phyloP scores from a whole-genome alignment of 2,888 invertebrate species.

The Oxyteleia sp. region DNA sequence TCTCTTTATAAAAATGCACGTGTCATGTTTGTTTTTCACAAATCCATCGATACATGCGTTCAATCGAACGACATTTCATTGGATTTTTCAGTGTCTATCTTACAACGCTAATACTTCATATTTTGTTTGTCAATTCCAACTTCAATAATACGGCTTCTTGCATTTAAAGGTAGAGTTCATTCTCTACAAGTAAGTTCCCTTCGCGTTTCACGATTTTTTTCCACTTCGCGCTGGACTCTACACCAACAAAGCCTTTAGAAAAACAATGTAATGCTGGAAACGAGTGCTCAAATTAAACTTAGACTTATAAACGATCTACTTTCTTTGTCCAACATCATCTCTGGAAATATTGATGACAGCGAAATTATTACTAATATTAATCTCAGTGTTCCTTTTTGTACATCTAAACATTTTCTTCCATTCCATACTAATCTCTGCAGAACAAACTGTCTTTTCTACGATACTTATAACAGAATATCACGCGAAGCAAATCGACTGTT shows the following conservation, averaged over 20 bases:
- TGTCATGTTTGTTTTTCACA: constrained; percentile 16
- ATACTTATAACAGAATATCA: too few species aligned
- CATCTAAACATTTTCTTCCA: too few species aligned
- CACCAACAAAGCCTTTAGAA: not conserved
- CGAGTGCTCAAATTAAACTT: not conserved
- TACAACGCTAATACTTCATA: constrained; percentile 11
- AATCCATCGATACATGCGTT: constrained; percentile 9
- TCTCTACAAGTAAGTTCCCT: not conserved
- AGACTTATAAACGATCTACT: too few species aligned
- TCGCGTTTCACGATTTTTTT: not conserved
- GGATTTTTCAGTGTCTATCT: constrained; percentile 1
- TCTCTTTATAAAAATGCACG: constrained; percentile 12
- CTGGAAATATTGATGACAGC: too few species aligned
- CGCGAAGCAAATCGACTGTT: too few species aligned
- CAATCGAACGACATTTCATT: constrained; percentile 19
- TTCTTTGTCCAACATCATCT: too few species aligned
- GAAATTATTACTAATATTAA: too few species aligned
- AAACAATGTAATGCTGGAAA: constrained; percentile 14
- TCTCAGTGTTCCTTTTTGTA: too few species aligned
- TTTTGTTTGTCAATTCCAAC: constrained; percentile 14
- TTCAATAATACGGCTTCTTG: constrained; percentile 7
- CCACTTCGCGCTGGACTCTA: not conserved
- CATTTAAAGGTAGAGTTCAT: constrained; percentile 1
- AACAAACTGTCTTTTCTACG: too few species aligned
- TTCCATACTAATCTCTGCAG: too few species aligned